These are phyloP conservation scores for Xanthia icteritia DNA, from an alignment of 2,888 invertebrate genomes.

Conservation along the genomic window DNA sequence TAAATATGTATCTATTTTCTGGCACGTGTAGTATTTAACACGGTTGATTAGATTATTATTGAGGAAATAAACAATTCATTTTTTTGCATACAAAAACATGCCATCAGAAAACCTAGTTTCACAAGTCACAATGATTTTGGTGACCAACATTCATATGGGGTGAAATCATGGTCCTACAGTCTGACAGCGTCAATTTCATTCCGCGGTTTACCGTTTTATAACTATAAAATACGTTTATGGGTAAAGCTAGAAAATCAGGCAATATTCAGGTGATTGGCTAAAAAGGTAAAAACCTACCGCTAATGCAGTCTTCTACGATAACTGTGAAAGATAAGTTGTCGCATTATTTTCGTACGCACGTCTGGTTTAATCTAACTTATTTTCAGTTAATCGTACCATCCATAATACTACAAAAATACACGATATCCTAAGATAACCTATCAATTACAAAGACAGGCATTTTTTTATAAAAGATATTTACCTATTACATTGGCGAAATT, in stretches of 20 bases:
- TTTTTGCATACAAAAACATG: background rate
- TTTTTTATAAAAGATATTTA: conserved; percentile 2
- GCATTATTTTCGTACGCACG: conserved; percentile 14
- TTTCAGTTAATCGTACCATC: conserved; percentile 9
- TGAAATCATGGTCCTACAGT: background rate
- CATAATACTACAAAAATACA: conserved; percentile 17
- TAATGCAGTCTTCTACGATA: background rate
- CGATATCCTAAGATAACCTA: conserved; percentile 19
- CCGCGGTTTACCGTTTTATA: background rate
- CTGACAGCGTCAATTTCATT: background rate
- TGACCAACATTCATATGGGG: background rate
- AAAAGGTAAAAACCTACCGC: background rate
- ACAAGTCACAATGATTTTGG: background rate
- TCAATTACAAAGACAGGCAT: conserved; percentile 13
- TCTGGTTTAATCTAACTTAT: conserved; percentile 16
- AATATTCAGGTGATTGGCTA: background rate
- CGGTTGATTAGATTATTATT: conserved; percentile 25
- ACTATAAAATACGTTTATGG: background rate
- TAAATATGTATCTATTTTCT: background rate
- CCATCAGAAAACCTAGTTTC: background rate
- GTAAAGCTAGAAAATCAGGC: background rate
- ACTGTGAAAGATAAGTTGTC: background rate
- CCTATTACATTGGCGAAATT: conserved; percentile 1
- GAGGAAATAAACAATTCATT: conserved; percentile 19
- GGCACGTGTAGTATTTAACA: background rate